phyloP scores from a whole-genome alignment of 2,113 vertebrate species.

The Uropsilus gracilis region DNA sequence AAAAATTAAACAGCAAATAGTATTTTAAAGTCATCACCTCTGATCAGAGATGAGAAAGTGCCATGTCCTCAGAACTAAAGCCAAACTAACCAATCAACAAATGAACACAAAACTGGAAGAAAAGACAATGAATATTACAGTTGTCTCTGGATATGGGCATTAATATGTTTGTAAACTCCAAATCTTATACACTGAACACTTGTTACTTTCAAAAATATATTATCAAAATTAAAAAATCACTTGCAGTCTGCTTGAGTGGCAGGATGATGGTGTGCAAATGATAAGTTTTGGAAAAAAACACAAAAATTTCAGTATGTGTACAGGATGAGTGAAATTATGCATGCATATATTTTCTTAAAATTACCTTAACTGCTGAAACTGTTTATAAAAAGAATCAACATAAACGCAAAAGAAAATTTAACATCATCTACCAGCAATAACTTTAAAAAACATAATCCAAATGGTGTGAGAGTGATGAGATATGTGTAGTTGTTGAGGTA shows the following conservation, averaged over 20 bases:
- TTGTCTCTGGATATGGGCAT: background rate
- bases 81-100: constrained; percentile 15
- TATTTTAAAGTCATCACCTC: background rate
- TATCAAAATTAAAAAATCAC: background rate
- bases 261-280: background rate
- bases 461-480: no score
- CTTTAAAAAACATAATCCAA: background rate
- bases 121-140: constrained; percentile 12
- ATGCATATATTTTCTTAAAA: background rate
- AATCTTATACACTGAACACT: background rate
- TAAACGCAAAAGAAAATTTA: constrained; percentile 35
- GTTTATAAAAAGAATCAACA: constrained; percentile 8
- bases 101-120: background rate
- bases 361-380: constrained; percentile 35
- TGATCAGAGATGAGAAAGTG: background rate
- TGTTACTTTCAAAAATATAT: constrained; percentile 26
- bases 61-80: background rate
- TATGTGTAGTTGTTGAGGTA: no score
- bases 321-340: background rate
- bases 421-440: background rate
- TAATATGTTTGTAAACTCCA: background rate
- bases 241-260: background rate
- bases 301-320: background rate
- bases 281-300: background rate
- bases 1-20: background rate